These are phyloP conservation scores for Melolontha melolontha DNA, from an alignment of 2,888 invertebrate genomes.

Conservation along the genomic window DNA sequence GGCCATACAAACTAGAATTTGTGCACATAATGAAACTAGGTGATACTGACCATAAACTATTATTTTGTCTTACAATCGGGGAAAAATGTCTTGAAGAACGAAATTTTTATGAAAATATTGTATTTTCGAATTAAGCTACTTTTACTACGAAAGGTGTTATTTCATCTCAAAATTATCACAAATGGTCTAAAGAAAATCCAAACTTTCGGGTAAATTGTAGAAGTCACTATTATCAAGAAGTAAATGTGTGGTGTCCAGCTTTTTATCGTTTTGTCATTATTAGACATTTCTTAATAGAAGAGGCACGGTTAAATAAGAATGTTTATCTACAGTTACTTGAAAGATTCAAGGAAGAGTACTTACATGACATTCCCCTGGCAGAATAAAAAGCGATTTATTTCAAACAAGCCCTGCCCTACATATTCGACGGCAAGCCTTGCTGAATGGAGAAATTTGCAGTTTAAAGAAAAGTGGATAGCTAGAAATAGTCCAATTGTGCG, in stretches of 20 bases:
- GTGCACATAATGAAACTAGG: conserved; percentile 3
- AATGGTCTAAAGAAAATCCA: conserved; percentile 1
- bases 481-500: too few relatives aligned
- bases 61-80: conserved; percentile 14
- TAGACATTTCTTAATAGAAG: conserved; percentile 3
- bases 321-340: conserved; percentile 1
- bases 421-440: conserved; percentile 1
- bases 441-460: neutral
- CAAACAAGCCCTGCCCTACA: too few relatives aligned
- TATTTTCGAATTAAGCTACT: neutral
- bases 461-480: neutral
- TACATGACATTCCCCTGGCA: neutral
- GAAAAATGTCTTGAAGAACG: conserved; percentile 20
- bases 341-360: conserved; percentile 3
- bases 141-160: too few relatives aligned
- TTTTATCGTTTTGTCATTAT: conserved; percentile 1
- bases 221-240: conserved; percentile 3
- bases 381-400: neutral
- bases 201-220: conserved; percentile 17
- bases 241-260: conserved; percentile 1
- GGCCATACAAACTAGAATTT: conserved; percentile 7
- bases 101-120: conserved; percentile 9
- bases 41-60: neutral
- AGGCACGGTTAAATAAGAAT: too few relatives aligned
- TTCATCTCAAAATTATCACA: too few relatives aligned